phyloP scores from a whole-genome alignment of 2,888 invertebrate genomes.

The Salticus scenicus region DNA sequence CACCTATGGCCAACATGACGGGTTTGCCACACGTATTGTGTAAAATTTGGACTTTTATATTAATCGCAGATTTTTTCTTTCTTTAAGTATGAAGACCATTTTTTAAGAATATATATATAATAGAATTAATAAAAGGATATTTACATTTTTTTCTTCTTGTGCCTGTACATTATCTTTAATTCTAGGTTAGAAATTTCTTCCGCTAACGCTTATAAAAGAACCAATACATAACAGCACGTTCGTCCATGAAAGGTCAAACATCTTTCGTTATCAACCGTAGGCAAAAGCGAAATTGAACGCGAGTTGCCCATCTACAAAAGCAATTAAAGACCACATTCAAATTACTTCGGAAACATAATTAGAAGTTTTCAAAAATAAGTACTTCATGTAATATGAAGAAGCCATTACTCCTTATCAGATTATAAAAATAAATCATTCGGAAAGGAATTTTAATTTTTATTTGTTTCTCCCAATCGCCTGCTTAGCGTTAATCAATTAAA shows the following conservation, averaged over 20 bases:
- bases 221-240: neutral
- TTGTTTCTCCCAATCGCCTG: neutral
- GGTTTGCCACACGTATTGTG: no score
- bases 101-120: no score
- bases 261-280: neutral
- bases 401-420: constrained; percentile 42
- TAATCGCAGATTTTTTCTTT: no score
- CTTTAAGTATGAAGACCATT: no score
- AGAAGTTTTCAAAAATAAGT: neutral
- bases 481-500: constrained; percentile 50
- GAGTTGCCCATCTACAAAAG: constrained; percentile 6
- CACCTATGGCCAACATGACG: no score
- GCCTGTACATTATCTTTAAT: no score
- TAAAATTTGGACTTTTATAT: no score
- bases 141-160: no score
- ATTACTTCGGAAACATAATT: constrained; percentile 31
- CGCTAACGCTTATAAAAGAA: neutral
- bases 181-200: neutral
- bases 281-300: neutral
- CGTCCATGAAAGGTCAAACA: neutral
- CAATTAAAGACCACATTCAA: constrained; percentile 10
- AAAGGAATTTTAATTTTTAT: neutral
- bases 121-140: no score
- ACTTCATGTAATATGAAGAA: constrained; percentile 17
- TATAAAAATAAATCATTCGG: constrained; percentile 52